Evolutionary conservation across 2,888 invertebrate species (phyloP).

Genomic region (Meiosimyza decipiens): DNA sequence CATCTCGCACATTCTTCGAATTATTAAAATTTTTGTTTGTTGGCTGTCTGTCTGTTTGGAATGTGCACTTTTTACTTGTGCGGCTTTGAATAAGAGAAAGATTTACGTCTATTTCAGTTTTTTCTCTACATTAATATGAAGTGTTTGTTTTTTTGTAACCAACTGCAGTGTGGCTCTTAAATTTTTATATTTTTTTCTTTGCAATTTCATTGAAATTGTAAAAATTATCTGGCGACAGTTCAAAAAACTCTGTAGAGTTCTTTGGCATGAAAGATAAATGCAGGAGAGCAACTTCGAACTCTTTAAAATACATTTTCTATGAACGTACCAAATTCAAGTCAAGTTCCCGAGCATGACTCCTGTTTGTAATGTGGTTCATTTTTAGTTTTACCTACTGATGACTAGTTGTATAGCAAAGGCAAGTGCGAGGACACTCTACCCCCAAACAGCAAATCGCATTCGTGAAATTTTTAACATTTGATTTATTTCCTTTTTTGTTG

Average conservation of each 20-base stretch:
- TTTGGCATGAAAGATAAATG: slow-evolving; percentile 30
- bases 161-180: neutral
- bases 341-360: slow-evolving; percentile 8
- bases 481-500: slow-evolving; percentile 38
- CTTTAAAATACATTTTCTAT: neutral
- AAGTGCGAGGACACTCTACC: slow-evolving; percentile 24
- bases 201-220: slow-evolving; percentile 16
- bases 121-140: neutral
- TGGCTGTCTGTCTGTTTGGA: slow-evolving; percentile 16
- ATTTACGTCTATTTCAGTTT: slow-evolving; percentile 33
- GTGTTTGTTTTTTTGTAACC: neutral
- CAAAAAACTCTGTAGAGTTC: slow-evolving; percentile 35
- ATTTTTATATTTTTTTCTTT: slow-evolving; percentile 12
- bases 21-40: slow-evolving; percentile 36
- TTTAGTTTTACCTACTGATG: slow-evolving; percentile 23
- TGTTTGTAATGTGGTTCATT: neutral
- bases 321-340: slow-evolving; percentile 26
- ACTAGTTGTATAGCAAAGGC: slow-evolving; percentile 19
- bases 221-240: slow-evolving; percentile 37
- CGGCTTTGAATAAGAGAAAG: slow-evolving; percentile 22
- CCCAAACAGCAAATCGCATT: slow-evolving; percentile 39
- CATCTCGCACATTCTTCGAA: slow-evolving; percentile 32
- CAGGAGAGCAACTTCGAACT: slow-evolving; percentile 24
- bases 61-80: slow-evolving; percentile 22
- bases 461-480: slow-evolving; percentile 41